These are phyloP conservation scores for Anastrepha ludens DNA, from an alignment of 1,140 invertebrate species.

Conservation along the genomic window DNA sequence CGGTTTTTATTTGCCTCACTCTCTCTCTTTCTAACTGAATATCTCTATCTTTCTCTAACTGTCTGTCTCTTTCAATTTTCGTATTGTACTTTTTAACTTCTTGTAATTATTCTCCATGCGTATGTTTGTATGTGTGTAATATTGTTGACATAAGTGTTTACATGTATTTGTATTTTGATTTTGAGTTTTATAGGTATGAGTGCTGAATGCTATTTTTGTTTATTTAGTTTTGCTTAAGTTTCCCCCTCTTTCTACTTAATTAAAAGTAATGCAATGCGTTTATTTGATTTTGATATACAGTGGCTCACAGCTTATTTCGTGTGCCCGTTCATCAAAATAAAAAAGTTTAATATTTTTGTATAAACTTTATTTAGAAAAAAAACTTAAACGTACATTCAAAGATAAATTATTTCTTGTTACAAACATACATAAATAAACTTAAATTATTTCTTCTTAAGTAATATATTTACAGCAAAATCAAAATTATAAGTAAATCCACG, in stretches of 20 bases:
- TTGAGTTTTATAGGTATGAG: neutral
- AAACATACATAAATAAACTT: too few relatives aligned
- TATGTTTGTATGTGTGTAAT: slow-evolving; percentile 33
- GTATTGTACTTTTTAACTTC: neutral
- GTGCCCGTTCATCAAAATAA: too few relatives aligned
- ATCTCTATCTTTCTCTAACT: slow-evolving; percentile 45
- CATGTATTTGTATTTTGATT: neutral
- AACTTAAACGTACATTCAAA: too few relatives aligned
- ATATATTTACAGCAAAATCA: too few relatives aligned
- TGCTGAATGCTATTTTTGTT: neutral
- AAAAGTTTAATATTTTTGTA: too few relatives aligned
- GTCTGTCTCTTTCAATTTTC: slow-evolving; percentile 1
- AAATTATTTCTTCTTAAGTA: too few relatives aligned
- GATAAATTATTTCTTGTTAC: too few relatives aligned
- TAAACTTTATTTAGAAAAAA: too few relatives aligned
- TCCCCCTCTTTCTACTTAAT: neutral
- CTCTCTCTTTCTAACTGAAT: neutral
- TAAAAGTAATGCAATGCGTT: neutral
- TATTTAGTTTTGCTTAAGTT: neutral
- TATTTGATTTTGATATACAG: neutral
- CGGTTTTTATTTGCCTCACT: neutral
- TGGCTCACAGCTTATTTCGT: too few relatives aligned
- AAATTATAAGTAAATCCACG: too few relatives aligned
- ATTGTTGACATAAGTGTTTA: neutral
- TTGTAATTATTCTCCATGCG: neutral